Percentiles rank a stretch among this genome's conserved stretches.
Evolutionary conservation across 2,888 invertebrate genomes (phyloP).

Genomic region (Sphaerophoria rueppellii): DNA sequence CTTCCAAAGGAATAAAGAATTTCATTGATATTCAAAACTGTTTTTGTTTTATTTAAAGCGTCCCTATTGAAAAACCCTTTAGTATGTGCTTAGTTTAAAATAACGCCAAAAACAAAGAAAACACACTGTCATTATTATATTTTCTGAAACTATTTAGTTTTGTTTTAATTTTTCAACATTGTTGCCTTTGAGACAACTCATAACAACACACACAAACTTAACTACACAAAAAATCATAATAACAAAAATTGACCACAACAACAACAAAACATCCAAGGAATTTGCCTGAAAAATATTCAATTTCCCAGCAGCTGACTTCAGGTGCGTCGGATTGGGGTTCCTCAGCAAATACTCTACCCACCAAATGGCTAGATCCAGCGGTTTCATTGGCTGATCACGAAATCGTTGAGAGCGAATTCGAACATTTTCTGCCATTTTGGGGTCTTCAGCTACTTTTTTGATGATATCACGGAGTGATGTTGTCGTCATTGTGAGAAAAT

Average conservation of each 20-base stretch:
- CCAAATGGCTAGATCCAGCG: conserved; percentile 84
- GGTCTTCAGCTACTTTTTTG: conserved; percentile 70
- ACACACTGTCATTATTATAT: no score
- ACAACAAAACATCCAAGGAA: conserved; percentile 79
- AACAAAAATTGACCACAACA: conserved; percentile 8
- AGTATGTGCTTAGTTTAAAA: no score
- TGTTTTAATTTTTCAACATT: conserved; percentile 10
- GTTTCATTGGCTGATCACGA: conserved; percentile 83
- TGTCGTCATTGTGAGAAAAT: conserved; percentile 69
- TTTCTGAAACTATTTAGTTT: not conserved
- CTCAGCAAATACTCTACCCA: conserved; percentile 86
- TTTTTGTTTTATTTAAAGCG: no score
- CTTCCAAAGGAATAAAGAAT: no score
- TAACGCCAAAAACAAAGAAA: no score
- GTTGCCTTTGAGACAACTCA: not conserved
- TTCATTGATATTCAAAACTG: no score
- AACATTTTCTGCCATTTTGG: conserved; percentile 74
- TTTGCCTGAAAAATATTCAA: conserved; percentile 82
- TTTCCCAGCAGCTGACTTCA: conserved; percentile 81
- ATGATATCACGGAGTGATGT: conserved; percentile 64
- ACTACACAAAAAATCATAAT: not conserved
- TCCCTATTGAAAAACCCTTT: no score
- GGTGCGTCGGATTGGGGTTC: conserved; percentile 83
- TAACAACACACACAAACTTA: not conserved
- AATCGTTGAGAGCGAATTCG: conserved; percentile 81